Percentiles rank a stretch among this genome's conserved stretches.
Evolutionary conservation across 1,140 invertebrate genomes (phyloP).

Genomic region (Cyphomyrmex costatus): DNA sequence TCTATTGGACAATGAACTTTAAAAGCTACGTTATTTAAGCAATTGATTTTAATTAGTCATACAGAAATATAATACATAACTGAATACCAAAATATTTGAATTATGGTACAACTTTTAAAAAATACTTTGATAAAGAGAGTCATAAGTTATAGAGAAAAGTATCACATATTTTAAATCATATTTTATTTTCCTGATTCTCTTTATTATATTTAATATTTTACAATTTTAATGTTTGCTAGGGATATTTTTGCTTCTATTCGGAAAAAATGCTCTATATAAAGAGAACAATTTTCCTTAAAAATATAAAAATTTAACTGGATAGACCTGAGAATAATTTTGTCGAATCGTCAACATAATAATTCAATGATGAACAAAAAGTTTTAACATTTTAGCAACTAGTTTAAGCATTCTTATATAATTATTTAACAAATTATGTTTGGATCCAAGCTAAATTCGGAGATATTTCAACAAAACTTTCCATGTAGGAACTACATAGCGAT

Average conservation of each 20-base stretch:
- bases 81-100: not conserved
- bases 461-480: too few relatives aligned
- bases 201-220: not conserved
- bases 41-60: not conserved
- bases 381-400: too few relatives aligned
- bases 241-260: not conserved
- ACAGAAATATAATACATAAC: not conserved
- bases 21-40: not conserved
- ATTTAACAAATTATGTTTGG: too few relatives aligned
- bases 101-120: constrained; percentile 1
- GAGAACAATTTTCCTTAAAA: too few relatives aligned
- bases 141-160: not conserved
- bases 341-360: too few relatives aligned
- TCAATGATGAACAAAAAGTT: too few relatives aligned
- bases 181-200: not conserved
- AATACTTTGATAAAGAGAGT: not conserved
- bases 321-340: too few relatives aligned
- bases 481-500: not conserved
- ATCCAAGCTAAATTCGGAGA: too few relatives aligned
- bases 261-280: not conserved
- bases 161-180: not conserved
- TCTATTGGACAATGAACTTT: not conserved
- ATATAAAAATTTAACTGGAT: too few relatives aligned
- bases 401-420: too few relatives aligned
- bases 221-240: not conserved